These are phyloP conservation scores for Linnaemya vulpina DNA, from an alignment of 2,888 invertebrate genomes.

Conservation along the genomic window DNA sequence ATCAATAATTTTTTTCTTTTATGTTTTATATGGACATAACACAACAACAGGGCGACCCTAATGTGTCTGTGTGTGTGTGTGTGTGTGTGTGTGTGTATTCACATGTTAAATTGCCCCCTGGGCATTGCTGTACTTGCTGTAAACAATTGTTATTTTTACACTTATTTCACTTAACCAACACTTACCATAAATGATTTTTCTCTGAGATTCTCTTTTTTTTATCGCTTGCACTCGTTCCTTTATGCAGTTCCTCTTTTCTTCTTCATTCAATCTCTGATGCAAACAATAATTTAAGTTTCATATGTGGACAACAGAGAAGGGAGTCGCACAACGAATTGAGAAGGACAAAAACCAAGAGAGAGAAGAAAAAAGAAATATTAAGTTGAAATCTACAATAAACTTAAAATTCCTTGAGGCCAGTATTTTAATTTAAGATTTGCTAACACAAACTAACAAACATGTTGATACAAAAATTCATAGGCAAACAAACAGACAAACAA, in stretches of 20 bases:
- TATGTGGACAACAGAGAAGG: constrained; percentile 22
- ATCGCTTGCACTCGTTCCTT: not conserved
- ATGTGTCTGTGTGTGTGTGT: not conserved
- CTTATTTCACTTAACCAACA: constrained; percentile 71
- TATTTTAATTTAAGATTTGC: constrained; percentile 72
- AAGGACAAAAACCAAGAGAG: constrained; percentile 4
- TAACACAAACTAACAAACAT: constrained; percentile 67
- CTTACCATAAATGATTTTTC: constrained; percentile 66
- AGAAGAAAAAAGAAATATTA: not conserved
- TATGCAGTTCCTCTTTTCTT: not conserved
- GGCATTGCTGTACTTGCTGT: constrained; percentile 49
- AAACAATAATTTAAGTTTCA: constrained; percentile 47
- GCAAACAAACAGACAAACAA: constrained; percentile 61
- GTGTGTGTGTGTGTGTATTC: not conserved
- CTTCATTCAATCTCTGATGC: constrained; percentile 39
- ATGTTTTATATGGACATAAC: not conserved
- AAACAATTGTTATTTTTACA: constrained; percentile 71
- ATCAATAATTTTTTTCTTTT: too few species aligned
- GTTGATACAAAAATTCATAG: constrained; percentile 67
- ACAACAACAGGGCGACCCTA: not conserved
- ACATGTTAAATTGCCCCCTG: constrained; percentile 52
- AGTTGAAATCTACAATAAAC: constrained; percentile 56
- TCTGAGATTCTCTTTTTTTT: constrained; percentile 25
- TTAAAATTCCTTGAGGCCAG: constrained; percentile 68
- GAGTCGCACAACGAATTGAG: not conserved